Percentiles rank a stretch among this genome's conserved stretches.
Conservation (phyloP, 2,113 vertebrate genomes). For the Chaetodon trifascialis region DNA sequence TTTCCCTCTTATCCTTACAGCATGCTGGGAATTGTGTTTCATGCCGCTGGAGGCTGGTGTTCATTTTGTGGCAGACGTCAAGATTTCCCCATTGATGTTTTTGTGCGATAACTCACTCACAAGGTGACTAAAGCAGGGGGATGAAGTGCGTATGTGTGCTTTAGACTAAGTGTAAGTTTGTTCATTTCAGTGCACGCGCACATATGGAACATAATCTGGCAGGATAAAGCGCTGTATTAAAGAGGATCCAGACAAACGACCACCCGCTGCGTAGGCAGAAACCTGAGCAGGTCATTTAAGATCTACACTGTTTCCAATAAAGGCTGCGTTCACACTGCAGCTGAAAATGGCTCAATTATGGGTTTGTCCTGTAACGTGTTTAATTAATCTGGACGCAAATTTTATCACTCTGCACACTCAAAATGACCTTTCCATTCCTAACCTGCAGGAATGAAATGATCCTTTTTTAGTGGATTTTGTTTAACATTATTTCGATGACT, state of each 20-base stretch:
- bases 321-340: conserved; percentile 9
- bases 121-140: conserved; percentile 62
- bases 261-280: conserved; percentile 57
- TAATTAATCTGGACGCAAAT: neutral
- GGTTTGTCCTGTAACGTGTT: neutral
- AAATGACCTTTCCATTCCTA: neutral
- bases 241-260: conserved; percentile 62
- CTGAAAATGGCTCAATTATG: neutral
- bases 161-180: conserved; percentile 42
- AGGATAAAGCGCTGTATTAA: conserved; percentile 64
- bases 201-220: conserved; percentile 67
- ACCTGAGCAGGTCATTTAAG: conserved; percentile 44
- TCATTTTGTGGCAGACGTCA: conserved; percentile 53
- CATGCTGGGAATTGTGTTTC: conserved; percentile 47
- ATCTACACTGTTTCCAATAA: conserved; percentile 31
- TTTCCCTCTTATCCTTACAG: conserved; percentile 24
- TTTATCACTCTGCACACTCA: neutral
- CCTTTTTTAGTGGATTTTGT: neutral
- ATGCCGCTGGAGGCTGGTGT: conserved; percentile 25
- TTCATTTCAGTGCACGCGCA: conserved; percentile 45
- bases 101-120: conserved; percentile 53
- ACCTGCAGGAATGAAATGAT: neutral
- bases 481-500: neutral
- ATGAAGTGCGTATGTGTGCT: conserved; percentile 54
- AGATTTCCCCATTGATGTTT: conserved; percentile 42